phyloP scores from a whole-genome alignment of 2,888 invertebrate species.

The Acanthosoma haemorrhoidale region DNA sequence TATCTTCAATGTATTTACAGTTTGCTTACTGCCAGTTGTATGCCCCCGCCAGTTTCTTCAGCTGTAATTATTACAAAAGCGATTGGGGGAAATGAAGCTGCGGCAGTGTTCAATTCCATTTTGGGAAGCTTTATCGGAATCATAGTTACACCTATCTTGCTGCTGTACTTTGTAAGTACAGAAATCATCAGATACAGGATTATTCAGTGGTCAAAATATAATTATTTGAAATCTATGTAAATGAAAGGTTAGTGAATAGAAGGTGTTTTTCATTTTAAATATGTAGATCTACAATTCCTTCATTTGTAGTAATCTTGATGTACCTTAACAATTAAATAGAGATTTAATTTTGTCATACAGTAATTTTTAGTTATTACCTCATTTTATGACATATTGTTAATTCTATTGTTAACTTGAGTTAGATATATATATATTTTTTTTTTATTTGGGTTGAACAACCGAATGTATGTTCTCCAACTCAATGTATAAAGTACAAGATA shows the following conservation, averaged over 20 bases:
- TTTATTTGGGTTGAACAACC: no score
- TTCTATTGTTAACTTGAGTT: no score
- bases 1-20: no score
- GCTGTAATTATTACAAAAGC: conserved; percentile 56
- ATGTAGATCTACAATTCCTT: no score
- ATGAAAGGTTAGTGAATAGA: background rate
- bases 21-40: conserved; percentile 52
- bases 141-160: conserved; percentile 51
- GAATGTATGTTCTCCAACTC: no score
- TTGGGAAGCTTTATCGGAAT: conserved; percentile 56
- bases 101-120: conserved; percentile 56
- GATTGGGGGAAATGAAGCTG: conserved; percentile 56
- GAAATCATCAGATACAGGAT: background rate
- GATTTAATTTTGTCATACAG: no score
- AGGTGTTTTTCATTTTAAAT: background rate
- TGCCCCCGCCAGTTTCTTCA: conserved; percentile 58
- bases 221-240: background rate
- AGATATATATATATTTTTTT: no score
- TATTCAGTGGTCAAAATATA: conserved; percentile 3
- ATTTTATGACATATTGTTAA: no score
- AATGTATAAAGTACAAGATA: no score
- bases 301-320: no score
- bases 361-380: no score
- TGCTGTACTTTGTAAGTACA: conserved; percentile 50
- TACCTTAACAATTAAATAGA: no score